Base-by-base conservation (phyloP, 2,797 vertebrate genomes). In the Vipera latastei region DNA sequence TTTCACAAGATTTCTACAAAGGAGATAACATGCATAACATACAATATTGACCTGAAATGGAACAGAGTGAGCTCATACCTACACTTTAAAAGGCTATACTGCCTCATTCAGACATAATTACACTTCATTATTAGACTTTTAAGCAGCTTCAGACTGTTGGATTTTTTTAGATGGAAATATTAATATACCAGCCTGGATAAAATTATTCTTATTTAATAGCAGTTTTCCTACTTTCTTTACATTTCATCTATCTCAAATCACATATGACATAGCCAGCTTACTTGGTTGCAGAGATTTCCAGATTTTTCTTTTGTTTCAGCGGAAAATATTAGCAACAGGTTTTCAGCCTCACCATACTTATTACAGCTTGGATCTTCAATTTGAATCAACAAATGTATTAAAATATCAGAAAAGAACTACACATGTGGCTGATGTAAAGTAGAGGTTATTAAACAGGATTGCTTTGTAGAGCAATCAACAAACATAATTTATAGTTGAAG, bases 1-100 rank as follows among this genome's bases (percentile, higher is more conserved):
- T 97, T 99, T 99, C 92, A 98, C 98, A 94, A 99, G 97, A 96
- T 97, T 98, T 97, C 98, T 99, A 97, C 78, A 88, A 14, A n/a
- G 14, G 59, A 89, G 61, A 94, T 73, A 95, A 92, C 63, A 59
- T 88, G 48, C 61, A 87, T 65, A 91, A n/a, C 28, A 91, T 16
- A 38, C 53, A 73, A 44, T 53, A 89, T 26, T 53, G 38, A 6
- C 18, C 1, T 78, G 63, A 89, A 89, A 55, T 13, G 14, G 20
- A 51, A 44, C 14, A 4, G 11, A 91, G 83, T 48, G 8, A 20
- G 51, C 18, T 28, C 73, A 51, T 85, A 11, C 3, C 51, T 55
- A 87, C 9, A 22, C 9, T 57, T 38, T 56, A 38, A 57, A 38
- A 87, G 59, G 56, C 0, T 38, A 5, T 5, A 56, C 7, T 59